These are phyloP conservation scores for Riptortus pedestris DNA, from an alignment of 1,140 invertebrate genomes.

Conservation along the genomic window DNA sequence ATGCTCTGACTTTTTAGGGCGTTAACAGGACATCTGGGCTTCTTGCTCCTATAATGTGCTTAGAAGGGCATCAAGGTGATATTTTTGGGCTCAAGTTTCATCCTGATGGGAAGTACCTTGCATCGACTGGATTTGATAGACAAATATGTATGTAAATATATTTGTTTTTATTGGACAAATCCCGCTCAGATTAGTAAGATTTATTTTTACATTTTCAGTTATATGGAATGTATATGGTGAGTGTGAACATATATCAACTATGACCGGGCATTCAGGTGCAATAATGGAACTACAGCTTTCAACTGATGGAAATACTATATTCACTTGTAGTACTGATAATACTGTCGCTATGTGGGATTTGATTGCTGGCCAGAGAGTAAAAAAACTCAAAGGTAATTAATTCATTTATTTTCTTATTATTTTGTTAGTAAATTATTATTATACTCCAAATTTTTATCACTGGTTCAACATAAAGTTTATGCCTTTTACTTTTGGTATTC, in stretches of 20 bases:
- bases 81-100: slow-evolving; percentile 90
- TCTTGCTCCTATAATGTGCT: slow-evolving; percentile 87
- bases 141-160: slow-evolving; percentile 74
- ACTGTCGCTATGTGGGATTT: slow-evolving; percentile 94
- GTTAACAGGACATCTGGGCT: slow-evolving; percentile 68
- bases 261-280: slow-evolving; percentile 92
- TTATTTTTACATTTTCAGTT: slow-evolving; percentile 45
- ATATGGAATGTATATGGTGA: slow-evolving; percentile 97
- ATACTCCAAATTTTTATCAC: background rate
- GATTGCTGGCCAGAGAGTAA: slow-evolving; percentile 69
- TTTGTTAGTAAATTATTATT: too few relatives aligned
- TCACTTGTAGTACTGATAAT: slow-evolving; percentile 88
- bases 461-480: background rate
- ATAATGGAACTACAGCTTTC: slow-evolving; percentile 92
- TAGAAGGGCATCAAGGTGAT: slow-evolving; percentile 95
- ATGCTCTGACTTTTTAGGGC: too few relatives aligned
- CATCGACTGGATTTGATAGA: slow-evolving; percentile 92
- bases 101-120: slow-evolving; percentile 87
- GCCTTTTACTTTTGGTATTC: background rate
- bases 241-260: slow-evolving; percentile 89
- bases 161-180: too few relatives aligned
- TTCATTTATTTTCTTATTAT: background rate
- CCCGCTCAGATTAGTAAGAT: too few relatives aligned
- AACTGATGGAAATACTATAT: slow-evolving; percentile 83
- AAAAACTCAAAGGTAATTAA: slow-evolving; percentile 68